phyloP scores from a whole-genome alignment of 2,113 vertebrate species.

The Onychostoma macrolepis region DNA sequence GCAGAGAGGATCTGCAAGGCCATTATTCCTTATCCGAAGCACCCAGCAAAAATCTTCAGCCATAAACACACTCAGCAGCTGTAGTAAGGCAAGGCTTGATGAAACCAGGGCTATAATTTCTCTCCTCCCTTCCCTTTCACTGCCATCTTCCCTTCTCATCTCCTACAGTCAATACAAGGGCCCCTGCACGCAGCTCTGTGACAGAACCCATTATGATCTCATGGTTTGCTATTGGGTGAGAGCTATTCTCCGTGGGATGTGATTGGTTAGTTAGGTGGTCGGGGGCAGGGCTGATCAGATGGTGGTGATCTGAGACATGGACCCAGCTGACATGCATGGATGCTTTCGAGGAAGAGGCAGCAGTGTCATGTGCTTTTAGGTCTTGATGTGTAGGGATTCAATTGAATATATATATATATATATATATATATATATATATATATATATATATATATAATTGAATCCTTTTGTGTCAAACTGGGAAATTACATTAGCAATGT shows the following conservation, averaged over 20 bases:
- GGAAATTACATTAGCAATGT: conserved; percentile 6
- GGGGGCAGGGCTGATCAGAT: conserved; percentile 38
- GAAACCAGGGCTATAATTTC: conserved; percentile 20
- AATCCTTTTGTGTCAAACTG: not conserved
- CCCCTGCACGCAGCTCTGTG: conserved; percentile 27
- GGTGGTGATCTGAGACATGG: conserved; percentile 20
- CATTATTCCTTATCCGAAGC: conserved; percentile 28
- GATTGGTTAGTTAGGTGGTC: conserved; percentile 16
- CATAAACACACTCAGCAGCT: conserved; percentile 10
- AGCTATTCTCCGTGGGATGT: not conserved
- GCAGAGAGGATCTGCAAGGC: conserved; percentile 47
- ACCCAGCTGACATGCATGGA: conserved; percentile 7
- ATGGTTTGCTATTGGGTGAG: conserved; percentile 19
- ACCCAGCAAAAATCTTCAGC: conserved; percentile 17
- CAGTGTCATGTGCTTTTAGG: not conserved
- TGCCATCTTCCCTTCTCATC: conserved; percentile 46
- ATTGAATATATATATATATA: no score
- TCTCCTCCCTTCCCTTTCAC: conserved; percentile 12
- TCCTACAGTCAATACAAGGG: conserved; percentile 43
- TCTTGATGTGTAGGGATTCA: not conserved
- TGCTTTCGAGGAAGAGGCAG: not conserved
- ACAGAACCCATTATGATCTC: conserved; percentile 29
- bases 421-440: no score
- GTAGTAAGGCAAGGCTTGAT: conserved; percentile 17
- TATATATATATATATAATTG: no score